A percentile compares a stretch with the other conserved stretches of the same genome.
Conservation (phyloP, 2,888 invertebrate genomes). For the Zhuqinia jingwanae region DNA sequence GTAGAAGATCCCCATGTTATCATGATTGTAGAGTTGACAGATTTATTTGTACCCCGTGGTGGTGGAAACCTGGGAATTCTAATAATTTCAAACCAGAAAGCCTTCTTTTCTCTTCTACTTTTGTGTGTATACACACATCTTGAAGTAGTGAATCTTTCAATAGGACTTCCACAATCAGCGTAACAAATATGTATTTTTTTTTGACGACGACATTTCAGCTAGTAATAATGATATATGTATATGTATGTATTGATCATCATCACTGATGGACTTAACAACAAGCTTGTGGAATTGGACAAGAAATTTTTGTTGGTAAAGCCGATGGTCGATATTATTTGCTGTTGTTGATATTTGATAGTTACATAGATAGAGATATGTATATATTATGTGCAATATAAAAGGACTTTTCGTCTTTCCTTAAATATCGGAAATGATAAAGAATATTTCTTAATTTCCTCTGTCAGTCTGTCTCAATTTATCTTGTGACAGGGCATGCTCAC, state of each 20-base stretch:
- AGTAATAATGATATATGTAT: conserved; percentile 4
- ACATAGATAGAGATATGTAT: background rate
- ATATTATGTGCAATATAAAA: conserved; percentile 4
- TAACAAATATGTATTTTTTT: conserved; percentile 5
- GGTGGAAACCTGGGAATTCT: conserved; percentile 52
- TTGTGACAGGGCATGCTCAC: conserved; percentile 23
- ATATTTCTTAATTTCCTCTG: conserved; percentile 79
- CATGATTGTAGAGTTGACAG: conserved; percentile 71
- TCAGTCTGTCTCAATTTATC: conserved; percentile 71
- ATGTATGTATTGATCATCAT: too few relatives aligned
- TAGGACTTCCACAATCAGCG: background rate
- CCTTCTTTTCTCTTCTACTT: background rate
- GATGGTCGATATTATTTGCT: background rate
- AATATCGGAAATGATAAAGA: conserved; percentile 78
- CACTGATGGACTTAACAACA: too few relatives aligned
- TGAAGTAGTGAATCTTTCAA: conserved; percentile 35
- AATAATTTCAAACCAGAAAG: conserved; percentile 48
- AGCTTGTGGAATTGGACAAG: background rate
- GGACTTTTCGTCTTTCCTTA: conserved; percentile 28
- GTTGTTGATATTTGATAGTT: background rate
- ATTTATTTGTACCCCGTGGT: conserved; percentile 63
- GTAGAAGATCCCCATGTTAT: conserved; percentile 72
- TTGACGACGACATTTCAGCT: background rate
- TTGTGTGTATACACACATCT: background rate
- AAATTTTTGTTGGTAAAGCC: background rate